These are phyloP conservation scores for Aurelia sp. DNA, from an alignment of 30 jellyfish, hydroid and myxozoan genomes.

Conservation along the genomic window DNA sequence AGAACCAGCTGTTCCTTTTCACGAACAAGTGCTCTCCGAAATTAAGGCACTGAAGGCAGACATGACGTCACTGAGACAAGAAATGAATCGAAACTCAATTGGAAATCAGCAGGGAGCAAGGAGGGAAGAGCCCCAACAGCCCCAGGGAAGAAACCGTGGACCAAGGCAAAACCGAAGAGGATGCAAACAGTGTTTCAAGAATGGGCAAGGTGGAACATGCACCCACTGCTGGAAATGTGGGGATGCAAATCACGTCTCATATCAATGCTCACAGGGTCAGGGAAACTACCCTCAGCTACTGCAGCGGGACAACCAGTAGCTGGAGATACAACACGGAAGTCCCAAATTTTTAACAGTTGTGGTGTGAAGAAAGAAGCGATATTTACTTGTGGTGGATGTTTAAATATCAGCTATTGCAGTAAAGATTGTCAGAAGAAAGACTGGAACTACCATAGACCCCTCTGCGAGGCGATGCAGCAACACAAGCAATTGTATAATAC, in stretches of 20 bases:
- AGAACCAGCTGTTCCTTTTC: background rate
- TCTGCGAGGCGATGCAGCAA: too few species aligned
- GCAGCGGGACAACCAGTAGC: conserved; percentile 4
- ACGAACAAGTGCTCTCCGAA: conserved; percentile 11
- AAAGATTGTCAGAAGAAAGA: too few species aligned
- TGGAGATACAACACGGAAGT: background rate
- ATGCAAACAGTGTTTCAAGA: conserved; percentile 26
- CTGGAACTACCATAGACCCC: too few species aligned
- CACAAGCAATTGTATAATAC: too few species aligned
- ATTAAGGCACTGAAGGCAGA: conserved; percentile 6
- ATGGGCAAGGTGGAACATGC: conserved; percentile 28
- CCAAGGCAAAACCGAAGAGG: conserved; percentile 5
- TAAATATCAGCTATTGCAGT: too few species aligned
- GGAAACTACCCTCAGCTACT: conserved; percentile 33
- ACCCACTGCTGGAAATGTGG: conserved; percentile 55
- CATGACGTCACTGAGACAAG: conserved; percentile 13
- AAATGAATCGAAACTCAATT: background rate
- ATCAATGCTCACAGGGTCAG: conserved; percentile 16
- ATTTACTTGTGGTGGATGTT: too few species aligned
- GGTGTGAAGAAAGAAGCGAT: too few species aligned
- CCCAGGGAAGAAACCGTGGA: conserved; percentile 13
- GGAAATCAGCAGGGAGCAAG: background rate
- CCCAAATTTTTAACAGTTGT: too few species aligned
- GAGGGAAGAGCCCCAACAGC: background rate
- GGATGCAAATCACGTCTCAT: conserved; percentile 17